Percentiles rank a stretch among this genome's conserved stretches.
Conservation (phyloP, 1,140 invertebrate species). For the Armadillidium nasatum region DNA sequence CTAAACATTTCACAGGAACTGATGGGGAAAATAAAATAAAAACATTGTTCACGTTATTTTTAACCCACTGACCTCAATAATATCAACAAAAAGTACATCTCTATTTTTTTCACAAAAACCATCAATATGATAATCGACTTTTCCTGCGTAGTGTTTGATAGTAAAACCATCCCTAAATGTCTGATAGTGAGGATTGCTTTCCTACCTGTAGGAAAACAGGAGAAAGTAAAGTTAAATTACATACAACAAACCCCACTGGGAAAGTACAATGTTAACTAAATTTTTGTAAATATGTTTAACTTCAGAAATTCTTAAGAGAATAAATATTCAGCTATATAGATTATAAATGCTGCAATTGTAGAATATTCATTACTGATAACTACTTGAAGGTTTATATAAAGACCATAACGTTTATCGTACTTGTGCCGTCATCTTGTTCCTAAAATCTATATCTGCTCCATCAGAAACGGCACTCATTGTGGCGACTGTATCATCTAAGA, state of each 20-base stretch:
- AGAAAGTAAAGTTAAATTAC: too few species aligned
- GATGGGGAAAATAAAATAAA: neutral
- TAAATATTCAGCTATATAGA: too few species aligned
- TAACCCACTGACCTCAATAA: constrained; percentile 59
- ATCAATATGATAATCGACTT: constrained; percentile 64
- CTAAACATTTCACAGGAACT: neutral
- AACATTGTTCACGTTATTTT: neutral
- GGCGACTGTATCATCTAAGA: constrained; percentile 70
- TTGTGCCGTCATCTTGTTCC: constrained; percentile 61
- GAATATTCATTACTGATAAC: too few species aligned
- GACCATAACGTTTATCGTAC: constrained; percentile 48
- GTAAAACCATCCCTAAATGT: constrained; percentile 59
- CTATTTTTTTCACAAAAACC: constrained; percentile 74
- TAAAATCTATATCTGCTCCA: constrained; percentile 56
- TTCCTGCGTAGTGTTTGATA: constrained; percentile 69
- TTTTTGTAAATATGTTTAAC: too few species aligned
- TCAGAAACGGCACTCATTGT: constrained; percentile 67
- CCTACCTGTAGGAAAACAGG: constrained; percentile 46
- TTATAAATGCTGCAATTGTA: too few species aligned
- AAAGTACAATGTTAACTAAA: too few species aligned
- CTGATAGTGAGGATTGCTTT: constrained; percentile 61
- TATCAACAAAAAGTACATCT: constrained; percentile 67
- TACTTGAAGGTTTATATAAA: too few species aligned
- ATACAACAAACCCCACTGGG: too few species aligned
- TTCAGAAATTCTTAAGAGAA: too few species aligned